Base-by-base conservation (phyloP, 1,140 invertebrate genomes). In the Diabrotica undecimpunctata region DNA sequence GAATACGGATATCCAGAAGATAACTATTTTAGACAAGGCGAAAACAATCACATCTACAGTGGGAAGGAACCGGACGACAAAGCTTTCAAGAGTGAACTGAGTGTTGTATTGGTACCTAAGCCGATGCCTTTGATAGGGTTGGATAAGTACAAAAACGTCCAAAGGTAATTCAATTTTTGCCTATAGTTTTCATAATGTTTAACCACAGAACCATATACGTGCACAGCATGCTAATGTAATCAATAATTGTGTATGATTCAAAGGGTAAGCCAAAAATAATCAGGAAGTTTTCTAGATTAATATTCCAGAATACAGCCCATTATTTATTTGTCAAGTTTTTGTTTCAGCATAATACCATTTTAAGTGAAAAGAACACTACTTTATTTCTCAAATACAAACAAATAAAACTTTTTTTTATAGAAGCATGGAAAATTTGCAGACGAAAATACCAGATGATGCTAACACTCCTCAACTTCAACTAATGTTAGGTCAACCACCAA, bases 91-190 rank as follows among this genome's bases (percentile, higher is more conserved):
- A 77, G 76, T 60, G 77, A 79, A 63, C 51, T 78, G 7, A 78
- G 73, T 56, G 76, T 79, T 11, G 75, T 77, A 2, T 60, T 79
- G 14, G 77, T 79, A 75, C 78, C 78, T 2, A 76, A 74, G 46
- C 74, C 78, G 6, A 79, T 79, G 78, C 74, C 76, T 5, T 61
- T 78, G 11, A 72, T 79, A 7, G 78, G 76, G 9, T 73, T 77
- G 38, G 78, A 79, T 14, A 79, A 78, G 65, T 79, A 79, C 58
- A 75, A 70, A 52, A 75, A 78, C 54, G 66, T 78, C 9, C 71
- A 74, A 55, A 71, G 71, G 66, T 71, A 54, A 51, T 39, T 13
- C 25, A 1, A 25, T 25, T 25, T 25, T 25, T 25, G n/a, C 4
- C 25, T 25, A 25, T 25, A 25, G 25, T 4, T 25, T 25, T 25